These are phyloP conservation scores for Apamea crenata DNA, from an alignment of 2,888 invertebrate genomes.

Conservation along the genomic window DNA sequence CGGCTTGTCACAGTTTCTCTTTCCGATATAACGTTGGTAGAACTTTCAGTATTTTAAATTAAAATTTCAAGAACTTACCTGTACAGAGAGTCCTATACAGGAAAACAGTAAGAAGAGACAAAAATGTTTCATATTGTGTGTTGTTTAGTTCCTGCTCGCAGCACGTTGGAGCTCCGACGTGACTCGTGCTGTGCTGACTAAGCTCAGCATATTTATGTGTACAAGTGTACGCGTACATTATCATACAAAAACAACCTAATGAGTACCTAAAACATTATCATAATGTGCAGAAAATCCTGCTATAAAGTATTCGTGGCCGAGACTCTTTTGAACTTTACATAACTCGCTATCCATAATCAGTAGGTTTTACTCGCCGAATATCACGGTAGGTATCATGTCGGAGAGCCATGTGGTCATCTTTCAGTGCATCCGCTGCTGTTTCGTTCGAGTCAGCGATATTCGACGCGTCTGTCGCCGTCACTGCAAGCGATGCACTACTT, in stretches of 20 bases:
- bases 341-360: not conserved
- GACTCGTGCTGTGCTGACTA: constrained; percentile 41
- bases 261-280: not conserved
- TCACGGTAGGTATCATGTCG: not conserved
- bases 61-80: constrained; percentile 66
- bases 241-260: not conserved
- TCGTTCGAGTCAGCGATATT: not conserved
- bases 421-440: not conserved
- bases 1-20: not conserved
- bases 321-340: not conserved
- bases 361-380: not conserved
- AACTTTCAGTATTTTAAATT: no score
- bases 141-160: not conserved
- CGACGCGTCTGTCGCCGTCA: not conserved
- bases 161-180: constrained; percentile 17
- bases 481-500: not conserved
- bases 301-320: not conserved
- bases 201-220: constrained; percentile 51
- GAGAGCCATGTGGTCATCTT: not conserved
- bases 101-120: constrained; percentile 58
- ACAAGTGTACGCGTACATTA: constrained; percentile 28
- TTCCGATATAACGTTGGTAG: not conserved
- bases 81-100: constrained; percentile 67
- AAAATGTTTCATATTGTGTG: constrained; percentile 52
- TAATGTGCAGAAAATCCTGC: not conserved